These are phyloP conservation scores for Plotosus lineatus DNA, from an alignment of 2,113 vertebrate species.

Conservation along the genomic window DNA sequence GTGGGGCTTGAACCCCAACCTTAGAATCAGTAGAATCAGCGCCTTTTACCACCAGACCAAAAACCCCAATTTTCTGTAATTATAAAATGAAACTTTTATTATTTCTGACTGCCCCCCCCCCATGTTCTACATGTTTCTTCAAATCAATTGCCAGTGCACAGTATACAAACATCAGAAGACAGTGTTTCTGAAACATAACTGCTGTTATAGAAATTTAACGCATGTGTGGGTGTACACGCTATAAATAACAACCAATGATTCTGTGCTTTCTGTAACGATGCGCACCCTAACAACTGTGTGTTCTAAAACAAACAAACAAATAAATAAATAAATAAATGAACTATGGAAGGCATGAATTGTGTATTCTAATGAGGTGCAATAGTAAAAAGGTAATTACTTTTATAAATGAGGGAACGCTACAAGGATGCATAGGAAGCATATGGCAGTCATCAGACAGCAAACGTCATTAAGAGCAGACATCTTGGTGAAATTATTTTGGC, in stretches of 20 bases:
- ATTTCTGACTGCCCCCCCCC: not conserved
- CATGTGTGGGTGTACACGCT: not conserved
- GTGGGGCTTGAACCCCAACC: too few species aligned
- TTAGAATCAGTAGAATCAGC: too few species aligned
- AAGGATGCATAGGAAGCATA: not conserved
- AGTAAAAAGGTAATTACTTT: not conserved
- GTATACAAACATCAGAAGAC: not conserved
- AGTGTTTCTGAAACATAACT: not conserved
- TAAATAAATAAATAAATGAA: too few species aligned
- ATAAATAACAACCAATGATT: conserved; percentile 10
- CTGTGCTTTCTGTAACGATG: too few species aligned
- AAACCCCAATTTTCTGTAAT: too few species aligned
- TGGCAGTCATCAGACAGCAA: not conserved
- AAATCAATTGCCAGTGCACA: not conserved
- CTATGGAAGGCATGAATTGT: too few species aligned
- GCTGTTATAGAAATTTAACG: not conserved
- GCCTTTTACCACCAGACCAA: too few species aligned
- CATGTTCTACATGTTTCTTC: not conserved
- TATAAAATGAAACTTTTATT: not conserved
- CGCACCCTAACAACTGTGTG: too few species aligned
- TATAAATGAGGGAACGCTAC: not conserved
- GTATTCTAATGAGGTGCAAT: not conserved
- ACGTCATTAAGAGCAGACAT: not conserved
- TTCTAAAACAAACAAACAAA: too few species aligned
- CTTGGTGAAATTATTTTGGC: not conserved